These are phyloP conservation scores for Lydus trimaculatus DNA, from an alignment of 2,888 invertebrate species.

Conservation along the genomic window DNA sequence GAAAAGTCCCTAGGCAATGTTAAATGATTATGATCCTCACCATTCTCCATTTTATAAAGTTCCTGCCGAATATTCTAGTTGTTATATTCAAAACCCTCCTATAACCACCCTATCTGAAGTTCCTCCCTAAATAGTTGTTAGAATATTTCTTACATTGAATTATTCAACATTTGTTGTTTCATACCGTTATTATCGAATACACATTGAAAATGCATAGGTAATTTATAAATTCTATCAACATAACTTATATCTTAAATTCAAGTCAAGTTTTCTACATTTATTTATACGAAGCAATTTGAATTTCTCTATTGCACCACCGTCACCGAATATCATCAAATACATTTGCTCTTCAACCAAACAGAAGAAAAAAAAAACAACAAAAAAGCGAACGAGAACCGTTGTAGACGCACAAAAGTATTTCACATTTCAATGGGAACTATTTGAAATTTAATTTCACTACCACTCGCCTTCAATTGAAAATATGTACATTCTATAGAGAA, in stretches of 20 bases:
- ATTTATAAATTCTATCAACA: background rate
- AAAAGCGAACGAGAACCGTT: too few species aligned
- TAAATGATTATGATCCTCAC: constrained; percentile 26
- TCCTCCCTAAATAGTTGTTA: constrained; percentile 20
- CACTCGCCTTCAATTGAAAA: background rate
- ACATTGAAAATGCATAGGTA: constrained; percentile 1
- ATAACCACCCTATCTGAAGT: background rate
- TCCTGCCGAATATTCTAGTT: constrained; percentile 23
- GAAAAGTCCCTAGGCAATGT: constrained; percentile 28
- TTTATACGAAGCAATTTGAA: background rate
- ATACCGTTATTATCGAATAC: constrained; percentile 8
- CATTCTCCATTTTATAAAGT: constrained; percentile 30
- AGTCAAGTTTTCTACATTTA: background rate
- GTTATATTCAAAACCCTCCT: background rate
- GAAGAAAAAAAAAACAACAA: too few species aligned
- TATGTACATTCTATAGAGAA: background rate
- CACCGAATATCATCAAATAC: background rate
- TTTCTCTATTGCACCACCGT: background rate
- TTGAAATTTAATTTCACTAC: background rate
- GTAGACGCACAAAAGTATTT: background rate
- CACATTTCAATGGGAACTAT: background rate
- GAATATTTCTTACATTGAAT: constrained; percentile 17
- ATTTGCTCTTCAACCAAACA: background rate
- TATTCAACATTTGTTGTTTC: constrained; percentile 23
- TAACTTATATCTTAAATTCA: background rate